Evolutionary conservation across 1,140 invertebrate genomes (phyloP).

Genomic region (Hyposmocoma kahamanoa): DNA sequence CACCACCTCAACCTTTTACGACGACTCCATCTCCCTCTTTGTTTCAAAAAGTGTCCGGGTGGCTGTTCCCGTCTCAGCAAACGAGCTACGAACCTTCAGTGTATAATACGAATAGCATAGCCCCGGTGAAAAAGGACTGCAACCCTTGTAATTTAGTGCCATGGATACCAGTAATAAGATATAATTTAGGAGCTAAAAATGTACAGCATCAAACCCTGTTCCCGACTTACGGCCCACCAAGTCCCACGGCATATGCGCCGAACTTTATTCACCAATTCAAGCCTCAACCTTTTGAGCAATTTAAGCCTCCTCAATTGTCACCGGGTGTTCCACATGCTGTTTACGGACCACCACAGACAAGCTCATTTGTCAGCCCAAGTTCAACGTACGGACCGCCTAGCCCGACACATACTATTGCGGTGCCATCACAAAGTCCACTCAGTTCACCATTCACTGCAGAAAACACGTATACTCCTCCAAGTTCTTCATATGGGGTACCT

Average conservation of each 20-base stretch:
- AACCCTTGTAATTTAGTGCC: conserved; percentile 84
- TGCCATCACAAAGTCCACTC: conserved; percentile 24
- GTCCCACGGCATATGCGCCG: conserved; percentile 32
- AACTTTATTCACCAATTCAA: conserved; percentile 26
- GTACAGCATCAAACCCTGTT: conserved; percentile 26
- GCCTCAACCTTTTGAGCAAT: conserved; percentile 33
- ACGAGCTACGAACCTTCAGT: conserved; percentile 28
- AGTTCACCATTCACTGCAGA: conserved; percentile 23
- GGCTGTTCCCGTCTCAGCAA: conserved; percentile 63
- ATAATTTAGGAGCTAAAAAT: conserved; percentile 48
- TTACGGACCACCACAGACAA: conserved; percentile 44
- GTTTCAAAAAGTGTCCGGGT: conserved; percentile 67
- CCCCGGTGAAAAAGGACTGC: conserved; percentile 73
- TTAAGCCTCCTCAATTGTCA: conserved; percentile 26
- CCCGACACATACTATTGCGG: conserved; percentile 37
- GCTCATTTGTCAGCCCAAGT: conserved; percentile 25
- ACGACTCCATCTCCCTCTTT: conserved; percentile 55
- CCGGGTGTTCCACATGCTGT: conserved; percentile 31
- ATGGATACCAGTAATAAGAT: conserved; percentile 82
- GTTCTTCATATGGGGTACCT: conserved; percentile 19
- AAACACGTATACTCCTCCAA: conserved; percentile 23
- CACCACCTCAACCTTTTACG: conserved; percentile 55
- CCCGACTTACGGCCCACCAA: conserved; percentile 52
- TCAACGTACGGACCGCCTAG: conserved; percentile 58
- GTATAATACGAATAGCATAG: conserved; percentile 36